Evolutionary conservation across 1,140 invertebrate species (phyloP).

Genomic region (Drosophila equinoxialis): DNA sequence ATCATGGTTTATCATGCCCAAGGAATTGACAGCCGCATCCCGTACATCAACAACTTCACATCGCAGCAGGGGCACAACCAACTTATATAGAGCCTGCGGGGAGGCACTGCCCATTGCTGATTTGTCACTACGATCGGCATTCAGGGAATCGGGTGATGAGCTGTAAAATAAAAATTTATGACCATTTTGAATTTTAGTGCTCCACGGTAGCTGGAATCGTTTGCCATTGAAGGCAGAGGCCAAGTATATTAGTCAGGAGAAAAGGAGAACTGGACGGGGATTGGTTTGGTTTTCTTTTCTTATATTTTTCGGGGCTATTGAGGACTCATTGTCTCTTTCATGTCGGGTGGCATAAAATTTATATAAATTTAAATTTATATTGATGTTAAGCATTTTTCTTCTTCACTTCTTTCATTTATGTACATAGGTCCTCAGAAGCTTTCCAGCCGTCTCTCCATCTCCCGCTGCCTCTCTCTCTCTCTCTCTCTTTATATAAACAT

Average conservation of each 20-base stretch:
- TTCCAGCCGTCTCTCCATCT: not conserved
- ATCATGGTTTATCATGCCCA: constrained; percentile 96
- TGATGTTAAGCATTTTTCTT: constrained; percentile 5
- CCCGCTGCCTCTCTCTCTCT: not conserved
- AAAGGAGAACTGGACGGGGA: not conserved
- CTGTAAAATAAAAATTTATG: constrained; percentile 84
- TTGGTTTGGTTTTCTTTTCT: not conserved
- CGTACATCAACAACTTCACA: constrained; percentile 96
- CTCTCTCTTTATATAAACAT: constrained; percentile 47
- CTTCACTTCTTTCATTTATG: not conserved
- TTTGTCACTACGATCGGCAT: constrained; percentile 89
- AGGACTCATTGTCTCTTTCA: constrained; percentile 1
- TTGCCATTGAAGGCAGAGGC: no score
- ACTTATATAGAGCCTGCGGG: constrained; percentile 94
- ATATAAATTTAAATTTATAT: constrained; percentile 17
- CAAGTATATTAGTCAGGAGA: not conserved
- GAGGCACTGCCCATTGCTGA: constrained; percentile 86
- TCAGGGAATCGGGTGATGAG: constrained; percentile 93
- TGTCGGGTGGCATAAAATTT: constrained; percentile 6
- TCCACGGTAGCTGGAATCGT: constrained; percentile 9
- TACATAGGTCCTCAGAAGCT: constrained; percentile 13
- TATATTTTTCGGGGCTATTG: not conserved
- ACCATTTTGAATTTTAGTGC: constrained; percentile 60
- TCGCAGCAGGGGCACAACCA: constrained; percentile 93
- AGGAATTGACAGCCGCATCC: constrained; percentile 95